Evolutionary conservation across 2,888 invertebrate species (phyloP), one percentile per base, ranked within the genome.

Genomic region (Ariolimax columbianus): DNA sequence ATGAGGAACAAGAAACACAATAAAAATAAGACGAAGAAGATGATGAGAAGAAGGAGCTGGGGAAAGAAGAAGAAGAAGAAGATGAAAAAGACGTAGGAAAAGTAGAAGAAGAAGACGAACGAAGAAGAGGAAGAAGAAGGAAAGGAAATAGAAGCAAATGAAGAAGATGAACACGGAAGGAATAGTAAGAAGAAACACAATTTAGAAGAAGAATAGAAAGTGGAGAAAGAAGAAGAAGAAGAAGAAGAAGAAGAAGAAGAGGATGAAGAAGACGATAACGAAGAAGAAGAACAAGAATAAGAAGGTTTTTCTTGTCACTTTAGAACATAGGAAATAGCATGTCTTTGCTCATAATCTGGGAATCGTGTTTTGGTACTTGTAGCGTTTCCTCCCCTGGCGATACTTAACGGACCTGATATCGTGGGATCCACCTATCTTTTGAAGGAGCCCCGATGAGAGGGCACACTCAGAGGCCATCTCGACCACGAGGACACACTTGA

Each of bases 361-460:
- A 33, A 30, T 3, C 33, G 30, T 30, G 30, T 66, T 59, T 43
- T n/a, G 30, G 17, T 73, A 51, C 51, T 75, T 75, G 33, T 26
- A 11, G 51, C 51, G 33, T 33, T 33, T 33, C 23, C 40, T 75
- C 14, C 38, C 2, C 2, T n/a, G n/a, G 11, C 38, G 40, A 72
- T 36, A 66, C 40, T 14, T 30, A n/a, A 19, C 51, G 19, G 75
- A 9, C 26, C 26, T 11, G n/a, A 11, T 72, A 72, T 75, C 75
- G 75, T 75, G 75, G 75, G 75, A 75, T 51, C 26, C 19, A 43
- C 19, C 33, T 51, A 30, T 33, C 75, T 51, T 75, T 51, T 75
- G 75, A 72, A 40, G 40, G 40, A 40, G 72, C 19, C 40, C 23
- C 40, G 0, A 1, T 7, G 36, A 33, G 17, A 33, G 30, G 19